phyloP scores from a whole-genome alignment of 2,113 vertebrate genomes.

The Baryphthengus martii region DNA sequence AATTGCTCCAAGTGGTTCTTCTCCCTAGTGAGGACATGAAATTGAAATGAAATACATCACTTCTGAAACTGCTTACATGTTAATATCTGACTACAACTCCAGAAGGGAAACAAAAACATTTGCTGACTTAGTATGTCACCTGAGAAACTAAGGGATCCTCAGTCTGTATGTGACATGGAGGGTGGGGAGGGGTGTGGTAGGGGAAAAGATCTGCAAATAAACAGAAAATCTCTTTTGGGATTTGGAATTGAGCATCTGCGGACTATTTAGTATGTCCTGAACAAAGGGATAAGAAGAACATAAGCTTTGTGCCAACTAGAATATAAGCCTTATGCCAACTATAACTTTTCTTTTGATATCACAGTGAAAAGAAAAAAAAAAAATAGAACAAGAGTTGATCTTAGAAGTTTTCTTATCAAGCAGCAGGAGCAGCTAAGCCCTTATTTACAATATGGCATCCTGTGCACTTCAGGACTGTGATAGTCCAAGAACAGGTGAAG shows the following conservation, averaged over 20 bases:
- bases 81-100: not conserved
- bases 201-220: not conserved
- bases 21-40: slow-evolving; percentile 63
- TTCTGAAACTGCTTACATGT: not conserved
- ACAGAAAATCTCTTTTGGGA: not conserved
- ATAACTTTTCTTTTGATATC: not conserved
- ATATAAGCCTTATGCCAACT: not conserved
- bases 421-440: not conserved
- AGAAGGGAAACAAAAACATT: not conserved
- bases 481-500: not conserved
- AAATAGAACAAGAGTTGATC: not conserved
- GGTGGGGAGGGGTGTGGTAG: no score
- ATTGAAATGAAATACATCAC: not conserved
- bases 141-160: not conserved
- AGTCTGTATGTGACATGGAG: not conserved
- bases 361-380: not conserved
- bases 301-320: not conserved
- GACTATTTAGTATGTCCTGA: not conserved
- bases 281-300: not conserved
- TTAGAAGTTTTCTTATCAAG: not conserved
- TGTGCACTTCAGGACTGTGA: not conserved
- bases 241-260: not conserved
- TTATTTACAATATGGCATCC: not conserved
- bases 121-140: not conserved
- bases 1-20: slow-evolving; percentile 88